A percentile compares a stretch with the other conserved stretches of the same genome.
Conservation (phyloP, 2,797 vertebrate genomes). For the Pangasius mekongensis region DNA sequence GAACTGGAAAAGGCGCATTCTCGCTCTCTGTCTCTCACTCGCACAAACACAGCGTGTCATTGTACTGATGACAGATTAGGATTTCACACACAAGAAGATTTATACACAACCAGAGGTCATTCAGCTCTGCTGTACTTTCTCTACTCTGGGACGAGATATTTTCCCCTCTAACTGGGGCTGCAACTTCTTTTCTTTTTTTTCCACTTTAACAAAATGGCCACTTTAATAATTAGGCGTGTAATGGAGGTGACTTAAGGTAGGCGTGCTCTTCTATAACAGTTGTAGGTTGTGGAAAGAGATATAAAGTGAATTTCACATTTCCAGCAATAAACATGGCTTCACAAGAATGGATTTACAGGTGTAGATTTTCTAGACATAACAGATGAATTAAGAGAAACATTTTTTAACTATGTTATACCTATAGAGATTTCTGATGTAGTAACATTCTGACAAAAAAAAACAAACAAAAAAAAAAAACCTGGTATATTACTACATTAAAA, state of each 20-base stretch:
- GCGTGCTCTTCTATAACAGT: too few species aligned
- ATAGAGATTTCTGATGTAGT: neutral
- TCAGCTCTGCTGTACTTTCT: neutral
- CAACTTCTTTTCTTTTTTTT: neutral
- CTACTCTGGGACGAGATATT: too few species aligned
- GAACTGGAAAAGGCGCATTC: conserved; percentile 17
- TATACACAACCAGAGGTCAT: neutral
- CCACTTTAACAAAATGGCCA: neutral
- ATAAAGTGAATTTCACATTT: neutral
- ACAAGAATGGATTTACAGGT: neutral
- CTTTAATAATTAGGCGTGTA: neutral
- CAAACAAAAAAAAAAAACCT: too few species aligned
- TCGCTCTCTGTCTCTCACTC: neutral
- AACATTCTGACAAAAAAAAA: too few species aligned
- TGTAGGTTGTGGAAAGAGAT: neutral
- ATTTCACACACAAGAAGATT: neutral
- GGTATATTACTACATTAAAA: too few species aligned
- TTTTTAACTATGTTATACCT: neutral
- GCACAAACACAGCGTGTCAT: neutral
- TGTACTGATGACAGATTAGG: neutral
- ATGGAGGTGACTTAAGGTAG: too few species aligned
- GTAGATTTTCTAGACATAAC: neutral
- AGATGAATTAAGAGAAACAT: neutral
- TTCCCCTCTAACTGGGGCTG: neutral
- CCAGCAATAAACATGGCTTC: neutral